Evolutionary conservation across 2,888 invertebrate genomes (phyloP), one percentile per base, ranked within the genome.

Genomic region (Thymelicus lineola): DNA sequence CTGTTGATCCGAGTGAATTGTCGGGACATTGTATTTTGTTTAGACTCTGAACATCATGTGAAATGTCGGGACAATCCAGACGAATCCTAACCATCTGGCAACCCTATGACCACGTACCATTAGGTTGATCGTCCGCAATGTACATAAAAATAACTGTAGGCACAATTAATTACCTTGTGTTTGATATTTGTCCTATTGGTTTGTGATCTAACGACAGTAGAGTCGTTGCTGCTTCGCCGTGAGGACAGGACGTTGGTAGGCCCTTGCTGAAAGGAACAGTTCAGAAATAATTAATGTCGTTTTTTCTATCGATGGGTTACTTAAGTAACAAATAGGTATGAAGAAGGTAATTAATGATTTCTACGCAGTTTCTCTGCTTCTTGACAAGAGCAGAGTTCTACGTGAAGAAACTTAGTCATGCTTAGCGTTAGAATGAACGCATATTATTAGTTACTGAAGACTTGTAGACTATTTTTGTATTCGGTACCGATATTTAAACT

Each of bases 221-320:
- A 97, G 86, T 98, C 98, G 83, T 97, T 97, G 77, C 97, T 97
- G 86, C 97, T 97, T 78, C 98, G 94, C 78, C 97, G 94, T 45
- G 97, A 97, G 36, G 96, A 96, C 79, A 96, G 91, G 48, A 96
- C 94, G 75, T 96, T 96, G 59, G 95, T 95, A 7, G 96, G 96
- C 45, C 96, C 96, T 95, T 97, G 95, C 95, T 95, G 90, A 62
- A 93, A 89, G 67, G 61, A 73, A 20, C 42, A 70, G 59, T 45
- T n/a, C 55, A 72, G 38, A 66, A 17, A 63, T 20, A 62, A 57
- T 64, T 36, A 42, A 42, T 12, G 3, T 42, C 10, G 10, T 42
- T 42, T 9, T 9, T n/a, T n/a, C n/a, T n/a, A n/a, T n/a, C n/a
- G n/a, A n/a, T n/a, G n/a, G n/a, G n/a, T n/a, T n/a, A n/a, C n/a